Evolutionary conservation across 1,140 invertebrate genomes (phyloP).

Genomic region (Hypothenemus hampei): DNA sequence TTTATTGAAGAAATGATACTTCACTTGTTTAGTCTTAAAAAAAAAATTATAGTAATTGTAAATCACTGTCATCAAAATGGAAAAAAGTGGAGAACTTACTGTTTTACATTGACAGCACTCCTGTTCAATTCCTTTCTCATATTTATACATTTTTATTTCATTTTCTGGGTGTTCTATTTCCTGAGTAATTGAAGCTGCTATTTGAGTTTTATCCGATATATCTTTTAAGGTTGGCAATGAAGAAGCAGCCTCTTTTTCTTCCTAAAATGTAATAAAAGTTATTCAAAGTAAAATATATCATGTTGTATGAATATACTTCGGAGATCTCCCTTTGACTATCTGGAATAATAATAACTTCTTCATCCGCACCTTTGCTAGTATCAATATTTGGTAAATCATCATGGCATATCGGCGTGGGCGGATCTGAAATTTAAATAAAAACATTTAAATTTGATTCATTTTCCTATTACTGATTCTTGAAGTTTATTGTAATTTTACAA

Average conservation of each 20-base stretch:
- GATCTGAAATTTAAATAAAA: too few relatives aligned
- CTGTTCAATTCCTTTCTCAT: slow-evolving; percentile 33
- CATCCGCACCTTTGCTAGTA: slow-evolving; percentile 49
- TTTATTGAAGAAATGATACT: slow-evolving; percentile 30
- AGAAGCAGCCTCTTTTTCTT: slow-evolving; percentile 53
- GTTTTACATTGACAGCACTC: slow-evolving; percentile 34
- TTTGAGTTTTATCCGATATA: slow-evolving; percentile 25
- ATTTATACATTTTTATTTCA: slow-evolving; percentile 48
- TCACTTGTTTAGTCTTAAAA: slow-evolving; percentile 34
- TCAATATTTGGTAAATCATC: too few relatives aligned
- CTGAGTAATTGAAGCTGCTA: neutral
- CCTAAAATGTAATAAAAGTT: slow-evolving; percentile 15
- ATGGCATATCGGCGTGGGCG: too few relatives aligned
- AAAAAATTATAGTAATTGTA: neutral
- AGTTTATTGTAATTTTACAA: neutral
- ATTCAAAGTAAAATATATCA: neutral
- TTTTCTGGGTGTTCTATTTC: slow-evolving; percentile 36
- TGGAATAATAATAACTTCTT: slow-evolving; percentile 53
- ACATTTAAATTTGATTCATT: neutral
- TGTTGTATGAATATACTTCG: too few relatives aligned
- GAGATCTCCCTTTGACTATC: slow-evolving; percentile 58
- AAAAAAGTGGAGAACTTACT: too few relatives aligned
- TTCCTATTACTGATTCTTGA: neutral
- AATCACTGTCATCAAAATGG: neutral
- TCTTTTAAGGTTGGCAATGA: slow-evolving; percentile 34